phyloP scores from a whole-genome alignment of 2,113 vertebrate species.

The Psammodynastes pulverulentus region DNA sequence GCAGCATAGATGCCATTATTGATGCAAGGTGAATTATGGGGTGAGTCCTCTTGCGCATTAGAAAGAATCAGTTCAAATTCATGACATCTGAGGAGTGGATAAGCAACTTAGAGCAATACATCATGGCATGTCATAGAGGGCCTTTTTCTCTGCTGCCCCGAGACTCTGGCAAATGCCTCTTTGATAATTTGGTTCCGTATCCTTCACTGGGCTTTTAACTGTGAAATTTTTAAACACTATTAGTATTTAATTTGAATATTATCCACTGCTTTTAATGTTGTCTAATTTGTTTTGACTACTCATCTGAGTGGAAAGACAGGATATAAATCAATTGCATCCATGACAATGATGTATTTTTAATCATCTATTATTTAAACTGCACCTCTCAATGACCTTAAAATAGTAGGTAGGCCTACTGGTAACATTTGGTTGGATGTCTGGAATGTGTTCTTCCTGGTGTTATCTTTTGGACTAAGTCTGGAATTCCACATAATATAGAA shows the following conservation, averaged over 20 bases:
- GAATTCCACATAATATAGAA: neutral
- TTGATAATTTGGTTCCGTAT: neutral
- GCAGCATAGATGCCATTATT: neutral
- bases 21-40: neutral
- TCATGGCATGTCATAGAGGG: neutral
- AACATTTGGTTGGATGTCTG: neutral
- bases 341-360: neutral
- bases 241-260: neutral
- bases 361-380: neutral
- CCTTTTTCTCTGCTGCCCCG: neutral
- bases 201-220: neutral
- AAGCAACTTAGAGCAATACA: neutral
- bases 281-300: neutral
- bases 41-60: neutral
- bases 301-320: neutral
- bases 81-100: neutral
- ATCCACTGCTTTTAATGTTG: neutral
- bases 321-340: neutral
- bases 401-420: neutral
- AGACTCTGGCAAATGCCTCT: neutral
- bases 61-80: neutral
- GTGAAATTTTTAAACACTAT: neutral
- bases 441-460: neutral
- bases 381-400: neutral
- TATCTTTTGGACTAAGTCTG: neutral